Percentiles rank a stretch among this genome's conserved stretches.
Conservation (phyloP, 2,113 vertebrate species). For the Coturnix japonica region DNA sequence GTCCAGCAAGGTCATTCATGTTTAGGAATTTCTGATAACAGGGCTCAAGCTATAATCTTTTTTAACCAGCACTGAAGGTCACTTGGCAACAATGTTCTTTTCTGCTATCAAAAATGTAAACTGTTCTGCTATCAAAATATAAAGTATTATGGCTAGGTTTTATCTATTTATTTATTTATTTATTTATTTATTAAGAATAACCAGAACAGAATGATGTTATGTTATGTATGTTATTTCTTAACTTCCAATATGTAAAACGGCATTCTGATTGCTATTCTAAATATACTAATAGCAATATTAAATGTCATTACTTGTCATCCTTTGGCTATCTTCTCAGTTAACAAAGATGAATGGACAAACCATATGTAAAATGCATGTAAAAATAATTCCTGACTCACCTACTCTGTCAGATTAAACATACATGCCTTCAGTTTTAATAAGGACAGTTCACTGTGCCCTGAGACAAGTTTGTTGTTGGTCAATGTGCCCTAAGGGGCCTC, state of each 20-base stretch:
- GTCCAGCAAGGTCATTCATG: not conserved
- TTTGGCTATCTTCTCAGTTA: not conserved
- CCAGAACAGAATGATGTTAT: not conserved
- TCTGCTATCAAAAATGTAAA: not conserved
- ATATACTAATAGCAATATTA: not conserved
- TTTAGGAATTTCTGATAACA: not conserved
- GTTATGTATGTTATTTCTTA: not conserved
- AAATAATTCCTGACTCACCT: not conserved
- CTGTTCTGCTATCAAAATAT: not conserved
- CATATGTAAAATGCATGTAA: not conserved
- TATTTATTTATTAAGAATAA: not conserved
- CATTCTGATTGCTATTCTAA: not conserved
- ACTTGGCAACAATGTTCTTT: not conserved
- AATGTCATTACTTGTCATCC: not conserved
- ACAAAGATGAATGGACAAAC: not conserved
- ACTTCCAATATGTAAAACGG: not conserved
- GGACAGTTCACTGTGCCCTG: fast-evolving
- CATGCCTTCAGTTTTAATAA: not conserved
- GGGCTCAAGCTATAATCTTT: not conserved
- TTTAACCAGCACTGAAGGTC: not conserved
- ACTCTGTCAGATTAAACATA: not conserved
- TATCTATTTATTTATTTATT: not conserved
- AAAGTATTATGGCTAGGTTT: not conserved
- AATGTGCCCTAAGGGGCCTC: fast-evolving
- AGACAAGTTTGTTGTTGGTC: not conserved